phyloP scores from a whole-genome alignment of 2,797 vertebrate species.

The Bothrops alternatus region DNA sequence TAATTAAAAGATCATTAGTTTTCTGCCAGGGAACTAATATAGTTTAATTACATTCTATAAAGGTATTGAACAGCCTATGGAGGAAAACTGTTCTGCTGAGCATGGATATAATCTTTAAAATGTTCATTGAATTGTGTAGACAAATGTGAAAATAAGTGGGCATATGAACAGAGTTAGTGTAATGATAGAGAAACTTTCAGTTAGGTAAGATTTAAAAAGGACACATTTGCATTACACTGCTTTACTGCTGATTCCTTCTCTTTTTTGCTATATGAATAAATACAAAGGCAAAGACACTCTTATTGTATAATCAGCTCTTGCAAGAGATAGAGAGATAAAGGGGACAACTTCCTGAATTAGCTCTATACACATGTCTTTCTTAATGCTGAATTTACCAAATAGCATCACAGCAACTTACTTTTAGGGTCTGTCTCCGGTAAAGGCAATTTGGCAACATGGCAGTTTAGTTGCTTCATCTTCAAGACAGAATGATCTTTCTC shows the following conservation, averaged over 20 bases:
- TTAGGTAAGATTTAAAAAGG: neutral
- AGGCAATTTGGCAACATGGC: neutral
- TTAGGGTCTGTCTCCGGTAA: neutral
- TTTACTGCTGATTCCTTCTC: neutral
- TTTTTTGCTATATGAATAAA: neutral
- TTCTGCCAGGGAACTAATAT: constrained; percentile 68
- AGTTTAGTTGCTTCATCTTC: neutral
- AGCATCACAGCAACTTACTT: neutral
- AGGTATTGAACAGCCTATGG: constrained; percentile 69
- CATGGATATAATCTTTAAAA: constrained; percentile 67
- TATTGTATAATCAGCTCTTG: neutral
- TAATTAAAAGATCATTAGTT: constrained; percentile 78
- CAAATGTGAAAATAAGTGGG: constrained; percentile 29
- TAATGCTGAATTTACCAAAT: neutral
- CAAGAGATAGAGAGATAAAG: neutral
- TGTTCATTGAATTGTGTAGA: constrained; percentile 30
- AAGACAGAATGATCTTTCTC: neutral
- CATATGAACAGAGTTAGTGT: constrained; percentile 2
- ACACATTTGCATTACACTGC: neutral
- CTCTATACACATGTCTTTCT: neutral
- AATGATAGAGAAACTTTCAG: neutral
- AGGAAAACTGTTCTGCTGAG: constrained; percentile 59
- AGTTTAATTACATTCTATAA: constrained; percentile 76
- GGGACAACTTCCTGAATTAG: neutral
- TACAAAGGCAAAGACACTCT: neutral